These are phyloP conservation scores for Agonum fuliginosum DNA, from an alignment of 2,888 invertebrate genomes.

Conservation along the genomic window DNA sequence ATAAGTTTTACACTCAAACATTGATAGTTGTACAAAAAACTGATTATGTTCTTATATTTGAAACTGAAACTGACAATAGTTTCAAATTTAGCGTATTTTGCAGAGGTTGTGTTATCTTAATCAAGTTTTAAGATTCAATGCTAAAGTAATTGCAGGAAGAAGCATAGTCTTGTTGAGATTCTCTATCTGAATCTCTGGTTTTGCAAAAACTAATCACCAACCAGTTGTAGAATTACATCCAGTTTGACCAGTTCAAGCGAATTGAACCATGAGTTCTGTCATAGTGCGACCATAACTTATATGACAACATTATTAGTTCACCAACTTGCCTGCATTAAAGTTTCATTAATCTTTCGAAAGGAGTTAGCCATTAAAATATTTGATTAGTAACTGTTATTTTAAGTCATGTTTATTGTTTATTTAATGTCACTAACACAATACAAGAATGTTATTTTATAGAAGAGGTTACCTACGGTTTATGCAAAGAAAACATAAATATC, in stretches of 20 bases:
- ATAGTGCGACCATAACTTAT: slow-evolving; percentile 22
- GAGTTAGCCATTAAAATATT: background rate
- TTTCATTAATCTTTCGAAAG: background rate
- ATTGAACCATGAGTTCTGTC: slow-evolving; percentile 32
- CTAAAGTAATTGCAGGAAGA: background rate
- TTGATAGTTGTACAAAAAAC: no score
- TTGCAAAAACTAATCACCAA: slow-evolving; percentile 32
- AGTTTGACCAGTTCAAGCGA: slow-evolving; percentile 47
- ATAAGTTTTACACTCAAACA: no score
- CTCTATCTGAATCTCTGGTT: slow-evolving; percentile 3
- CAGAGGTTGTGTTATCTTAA: no score
- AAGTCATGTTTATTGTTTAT: background rate
- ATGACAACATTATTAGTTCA: slow-evolving; percentile 51
- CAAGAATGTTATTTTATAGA: background rate
- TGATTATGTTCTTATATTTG: no score
- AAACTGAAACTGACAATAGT: no score
- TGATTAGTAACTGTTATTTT: background rate
- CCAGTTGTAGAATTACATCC: slow-evolving; percentile 42
- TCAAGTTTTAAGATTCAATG: background rate
- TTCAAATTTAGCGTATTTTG: no score
- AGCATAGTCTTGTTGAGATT: background rate
- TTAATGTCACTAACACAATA: background rate
- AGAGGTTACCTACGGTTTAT: background rate
- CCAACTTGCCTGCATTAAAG: slow-evolving; percentile 11
- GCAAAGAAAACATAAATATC: slow-evolving; percentile 3